Evolutionary conservation across 2,888 invertebrate species (phyloP), one percentile per base, ranked within the genome.

Genomic region (Dicyrtomina minuta): DNA sequence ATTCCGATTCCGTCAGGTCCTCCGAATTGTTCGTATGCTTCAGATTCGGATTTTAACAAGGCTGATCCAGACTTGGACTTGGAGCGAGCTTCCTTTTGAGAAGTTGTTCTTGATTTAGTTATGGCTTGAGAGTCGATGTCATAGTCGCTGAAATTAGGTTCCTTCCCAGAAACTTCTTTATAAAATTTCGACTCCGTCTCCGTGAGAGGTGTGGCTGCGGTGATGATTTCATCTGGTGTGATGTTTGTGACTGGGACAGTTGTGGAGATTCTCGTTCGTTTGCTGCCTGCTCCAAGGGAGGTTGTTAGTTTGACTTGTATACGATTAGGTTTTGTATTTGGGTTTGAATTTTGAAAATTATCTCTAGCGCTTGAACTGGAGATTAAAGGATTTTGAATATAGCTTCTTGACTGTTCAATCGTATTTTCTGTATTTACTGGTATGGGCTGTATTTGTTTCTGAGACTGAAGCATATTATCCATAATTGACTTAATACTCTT

Each of bases 11-110:
- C 55, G n/a, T 39, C 49, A 10, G 68, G 44, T 6, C 51, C 53
- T 26, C 68, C 68, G 53, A 61, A 62, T 33, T 61, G 43, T 60
- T 76, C 75, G 65, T 77, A 77, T 15, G 74, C 77, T 64, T 77
- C 77, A 0, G 77, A 77, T 44, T 70, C 67, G 12, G 76, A 76
- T 66, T 72, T 70, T n/a, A 49, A 53, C 2, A 72, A 43, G 20
- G 72, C 68, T 12, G 74, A 74, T 8, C 55, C 68, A 12, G 75
- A 69, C 44, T 75, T 74, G 10, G 75, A 66, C 58, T 74, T 74
- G 1, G 20, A 46, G 44, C 68, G 49, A 1, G 72, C 70, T 64
- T 74, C 73, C 5, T 68, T 56, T 51, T 76, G 73, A 5, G 51
- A 17, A 3, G 20, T 62, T 4, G 62, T 62, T 6, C 51, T 12